phyloP scores from a whole-genome alignment of 2,888 invertebrate species.

The Perdita meconis region DNA sequence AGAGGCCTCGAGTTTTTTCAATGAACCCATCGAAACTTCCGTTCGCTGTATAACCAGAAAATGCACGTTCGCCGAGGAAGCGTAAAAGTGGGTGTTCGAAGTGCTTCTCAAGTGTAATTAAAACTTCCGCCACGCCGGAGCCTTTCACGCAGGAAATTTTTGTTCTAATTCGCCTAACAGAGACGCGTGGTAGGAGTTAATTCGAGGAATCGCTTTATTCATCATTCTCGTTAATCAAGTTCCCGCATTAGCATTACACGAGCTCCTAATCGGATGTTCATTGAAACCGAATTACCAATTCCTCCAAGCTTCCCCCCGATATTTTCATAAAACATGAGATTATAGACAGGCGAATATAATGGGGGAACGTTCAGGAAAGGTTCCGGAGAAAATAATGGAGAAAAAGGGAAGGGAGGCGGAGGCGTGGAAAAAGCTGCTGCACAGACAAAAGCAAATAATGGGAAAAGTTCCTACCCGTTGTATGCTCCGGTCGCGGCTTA shows the following conservation, averaged over 20 bases:
- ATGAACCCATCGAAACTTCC: background rate
- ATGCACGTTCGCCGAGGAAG: background rate
- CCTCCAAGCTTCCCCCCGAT: background rate
- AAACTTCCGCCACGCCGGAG: constrained; percentile 20
- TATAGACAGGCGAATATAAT: background rate
- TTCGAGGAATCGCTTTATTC: background rate
- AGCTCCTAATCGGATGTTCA: background rate
- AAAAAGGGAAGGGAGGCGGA: background rate
- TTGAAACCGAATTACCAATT: background rate
- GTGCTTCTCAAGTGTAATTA: constrained; percentile 30
- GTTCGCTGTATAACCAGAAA: background rate
- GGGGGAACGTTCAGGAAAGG: constrained; percentile 3
- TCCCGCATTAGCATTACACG: background rate
- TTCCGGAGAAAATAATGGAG: background rate
- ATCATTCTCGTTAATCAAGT: background rate
- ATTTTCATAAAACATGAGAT: constrained; percentile 25
- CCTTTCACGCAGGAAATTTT: constrained; percentile 1
- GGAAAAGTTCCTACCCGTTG: constrained; percentile 8
- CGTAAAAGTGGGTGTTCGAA: constrained; percentile 10
- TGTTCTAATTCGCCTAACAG: constrained; percentile 19
- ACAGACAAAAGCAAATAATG: constrained; percentile 14
- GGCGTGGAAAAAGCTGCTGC: background rate
- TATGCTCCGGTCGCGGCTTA: constrained; percentile 1
- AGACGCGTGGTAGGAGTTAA: constrained; percentile 11
- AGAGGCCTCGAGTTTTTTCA: background rate